Evolutionary conservation across 1,140 invertebrate species (phyloP).

Genomic region (Leptopilina boulardi): DNA sequence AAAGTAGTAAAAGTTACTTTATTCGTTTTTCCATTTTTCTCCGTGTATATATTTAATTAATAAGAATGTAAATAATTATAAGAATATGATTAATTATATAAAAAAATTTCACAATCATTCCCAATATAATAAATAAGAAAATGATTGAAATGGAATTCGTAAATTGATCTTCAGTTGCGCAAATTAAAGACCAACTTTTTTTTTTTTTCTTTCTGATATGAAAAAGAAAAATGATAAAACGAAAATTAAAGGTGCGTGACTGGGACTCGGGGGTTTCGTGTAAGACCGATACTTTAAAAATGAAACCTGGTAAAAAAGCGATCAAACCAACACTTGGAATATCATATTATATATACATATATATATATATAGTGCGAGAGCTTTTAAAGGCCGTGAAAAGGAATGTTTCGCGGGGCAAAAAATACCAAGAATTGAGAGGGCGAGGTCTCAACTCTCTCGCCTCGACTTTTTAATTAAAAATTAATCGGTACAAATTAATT

Average conservation of each 20-base stretch:
- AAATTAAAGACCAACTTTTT: neutral
- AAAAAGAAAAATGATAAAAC: constrained; percentile 3
- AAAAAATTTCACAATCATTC: too few relatives aligned
- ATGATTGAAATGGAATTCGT: too few relatives aligned
- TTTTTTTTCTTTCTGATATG: neutral
- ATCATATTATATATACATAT: neutral
- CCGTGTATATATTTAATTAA: too few relatives aligned
- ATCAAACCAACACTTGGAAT: constrained; percentile 21
- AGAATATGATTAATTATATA: neutral
- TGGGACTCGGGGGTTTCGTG: neutral
- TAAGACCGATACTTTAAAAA: constrained; percentile 1
- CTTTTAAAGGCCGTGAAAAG: neutral
- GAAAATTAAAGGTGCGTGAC: constrained; percentile 12
- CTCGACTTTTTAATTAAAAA: constrained; percentile 73
- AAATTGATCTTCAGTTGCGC: neutral
- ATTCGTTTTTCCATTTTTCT: too few relatives aligned
- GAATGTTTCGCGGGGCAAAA: constrained; percentile 9
- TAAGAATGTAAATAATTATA: too few relatives aligned
- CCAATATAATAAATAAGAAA: too few relatives aligned
- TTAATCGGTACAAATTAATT: constrained; percentile 75
- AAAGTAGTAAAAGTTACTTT: too few relatives aligned
- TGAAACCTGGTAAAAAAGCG: constrained; percentile 1
- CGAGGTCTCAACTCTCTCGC: constrained; percentile 44
- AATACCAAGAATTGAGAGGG: constrained; percentile 25
- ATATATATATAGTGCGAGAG: neutral